Conservation (phyloP, 1,140 invertebrate genomes). For the Drosophila pallidifrons region DNA sequence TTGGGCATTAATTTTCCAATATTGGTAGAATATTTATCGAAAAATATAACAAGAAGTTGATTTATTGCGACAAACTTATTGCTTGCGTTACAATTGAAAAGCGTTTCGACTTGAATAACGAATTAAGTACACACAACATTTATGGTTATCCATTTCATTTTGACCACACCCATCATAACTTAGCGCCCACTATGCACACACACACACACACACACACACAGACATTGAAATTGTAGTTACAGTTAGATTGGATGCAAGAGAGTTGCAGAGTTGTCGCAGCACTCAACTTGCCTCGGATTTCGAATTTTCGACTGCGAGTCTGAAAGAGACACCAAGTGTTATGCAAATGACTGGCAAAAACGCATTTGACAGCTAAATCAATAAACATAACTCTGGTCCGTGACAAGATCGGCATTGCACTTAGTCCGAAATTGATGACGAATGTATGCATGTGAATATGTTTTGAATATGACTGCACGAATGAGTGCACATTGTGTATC, state of each 20-base stretch:
- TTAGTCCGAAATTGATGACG: constrained; percentile 27
- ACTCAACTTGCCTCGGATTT: constrained; percentile 21
- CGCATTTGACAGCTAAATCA: constrained; percentile 70
- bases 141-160: constrained; percentile 32
- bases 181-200: constrained; percentile 37
- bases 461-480: no score
- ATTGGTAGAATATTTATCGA: neutral
- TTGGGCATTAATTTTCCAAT: neutral
- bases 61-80: constrained; percentile 6
- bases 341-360: constrained; percentile 65
- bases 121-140: neutral
- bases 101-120: neutral
- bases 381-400: constrained; percentile 66
- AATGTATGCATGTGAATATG: constrained; percentile 19
- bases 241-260: constrained; percentile 2
- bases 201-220: constrained; percentile 15
- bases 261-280: constrained; percentile 25
- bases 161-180: constrained; percentile 23
- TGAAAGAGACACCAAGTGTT: constrained; percentile 38
- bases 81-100: neutral
- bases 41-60: constrained; percentile 1
- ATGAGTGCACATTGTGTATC: constrained; percentile 16
- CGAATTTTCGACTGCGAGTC: neutral
- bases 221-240: neutral
- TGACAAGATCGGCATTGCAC: constrained; percentile 59